Evolutionary conservation across 2,113 vertebrate genomes (phyloP).

Genomic region (Gambusia affinis): DNA sequence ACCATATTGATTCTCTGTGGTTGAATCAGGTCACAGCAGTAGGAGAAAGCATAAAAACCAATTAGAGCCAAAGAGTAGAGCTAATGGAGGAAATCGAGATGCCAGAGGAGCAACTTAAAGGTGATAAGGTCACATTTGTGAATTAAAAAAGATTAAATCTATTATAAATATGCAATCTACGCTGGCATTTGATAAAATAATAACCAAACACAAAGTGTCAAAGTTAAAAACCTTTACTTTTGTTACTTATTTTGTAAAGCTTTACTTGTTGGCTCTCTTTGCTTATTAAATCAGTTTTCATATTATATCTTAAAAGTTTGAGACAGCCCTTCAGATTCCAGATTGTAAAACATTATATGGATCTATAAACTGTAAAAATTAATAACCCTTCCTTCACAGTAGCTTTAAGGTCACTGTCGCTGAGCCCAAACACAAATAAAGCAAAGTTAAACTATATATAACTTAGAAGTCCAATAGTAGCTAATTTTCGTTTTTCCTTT

Average conservation of each 20-base stretch:
- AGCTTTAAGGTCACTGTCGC: no score
- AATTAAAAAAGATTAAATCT: neutral
- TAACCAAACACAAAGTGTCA: no score
- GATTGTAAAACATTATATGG: no score
- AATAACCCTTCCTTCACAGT: no score
- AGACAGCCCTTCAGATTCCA: no score
- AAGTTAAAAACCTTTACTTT: no score
- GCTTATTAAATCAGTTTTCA: neutral
- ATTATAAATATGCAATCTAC: no score
- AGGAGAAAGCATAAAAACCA: conserved; percentile 18
- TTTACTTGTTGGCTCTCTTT: neutral
- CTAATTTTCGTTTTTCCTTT: no score
- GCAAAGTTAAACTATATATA: no score
- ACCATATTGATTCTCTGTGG: conserved; percentile 22
- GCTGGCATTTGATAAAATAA: neutral
- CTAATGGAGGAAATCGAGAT: conserved; percentile 30
- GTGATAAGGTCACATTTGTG: conserved; percentile 26
- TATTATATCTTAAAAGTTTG: conserved; percentile 3
- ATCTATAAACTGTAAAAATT: no score
- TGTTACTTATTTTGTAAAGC: neutral
- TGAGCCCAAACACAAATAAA: no score
- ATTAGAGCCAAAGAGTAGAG: conserved; percentile 21
- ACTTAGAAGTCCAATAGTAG: no score
- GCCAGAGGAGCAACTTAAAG: conserved; percentile 24
- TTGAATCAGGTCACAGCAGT: conserved; percentile 25